Evolutionary conservation across 2,113 vertebrate genomes (phyloP).

Genomic region (Channa maculata): DNA sequence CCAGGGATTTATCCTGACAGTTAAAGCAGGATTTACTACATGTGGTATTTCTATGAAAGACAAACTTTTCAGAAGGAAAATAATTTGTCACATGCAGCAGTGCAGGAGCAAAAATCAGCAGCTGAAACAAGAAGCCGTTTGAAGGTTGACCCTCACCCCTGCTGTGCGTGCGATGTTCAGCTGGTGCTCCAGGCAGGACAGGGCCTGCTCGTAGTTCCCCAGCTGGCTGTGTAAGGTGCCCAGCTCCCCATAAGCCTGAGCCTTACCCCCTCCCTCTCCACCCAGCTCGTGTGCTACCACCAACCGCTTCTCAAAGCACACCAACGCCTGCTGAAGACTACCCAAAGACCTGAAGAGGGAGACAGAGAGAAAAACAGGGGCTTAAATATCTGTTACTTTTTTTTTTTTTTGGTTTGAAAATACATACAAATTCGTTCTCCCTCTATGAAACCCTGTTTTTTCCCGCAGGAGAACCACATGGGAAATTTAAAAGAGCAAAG

Average conservation of each 20-base stretch:
- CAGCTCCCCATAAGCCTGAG: conserved; percentile 96
- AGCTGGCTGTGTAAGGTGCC: conserved; percentile 95
- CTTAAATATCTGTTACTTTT: not conserved
- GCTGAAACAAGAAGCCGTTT: not conserved
- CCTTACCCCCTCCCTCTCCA: conserved; percentile 91
- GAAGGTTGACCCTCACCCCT: conserved; percentile 52
- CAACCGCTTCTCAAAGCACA: conserved; percentile 96
- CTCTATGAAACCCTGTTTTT: not conserved
- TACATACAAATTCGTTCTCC: too few species aligned
- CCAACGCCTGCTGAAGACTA: conserved; percentile 93
- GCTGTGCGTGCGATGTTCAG: conserved; percentile 88
- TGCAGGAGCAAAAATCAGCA: not conserved
- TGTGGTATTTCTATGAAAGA: conserved; percentile 42
- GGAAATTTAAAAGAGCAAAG: conserved; percentile 14
- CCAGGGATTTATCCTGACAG: conserved; percentile 89
- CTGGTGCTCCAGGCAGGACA: conserved; percentile 96
- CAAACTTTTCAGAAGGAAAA: not conserved
- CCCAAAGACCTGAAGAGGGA: conserved; percentile 89
- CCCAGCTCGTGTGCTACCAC: conserved; percentile 95
- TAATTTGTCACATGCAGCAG: not conserved
- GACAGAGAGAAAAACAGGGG: not conserved
- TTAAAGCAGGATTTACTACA: conserved; percentile 19
- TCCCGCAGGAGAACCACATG: too few species aligned
- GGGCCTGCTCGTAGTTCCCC: conserved; percentile 95
- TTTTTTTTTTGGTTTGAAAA: not conserved